These are phyloP conservation scores for Heteromurus nitidus DNA, from an alignment of 2,888 invertebrate genomes.

Conservation along the genomic window DNA sequence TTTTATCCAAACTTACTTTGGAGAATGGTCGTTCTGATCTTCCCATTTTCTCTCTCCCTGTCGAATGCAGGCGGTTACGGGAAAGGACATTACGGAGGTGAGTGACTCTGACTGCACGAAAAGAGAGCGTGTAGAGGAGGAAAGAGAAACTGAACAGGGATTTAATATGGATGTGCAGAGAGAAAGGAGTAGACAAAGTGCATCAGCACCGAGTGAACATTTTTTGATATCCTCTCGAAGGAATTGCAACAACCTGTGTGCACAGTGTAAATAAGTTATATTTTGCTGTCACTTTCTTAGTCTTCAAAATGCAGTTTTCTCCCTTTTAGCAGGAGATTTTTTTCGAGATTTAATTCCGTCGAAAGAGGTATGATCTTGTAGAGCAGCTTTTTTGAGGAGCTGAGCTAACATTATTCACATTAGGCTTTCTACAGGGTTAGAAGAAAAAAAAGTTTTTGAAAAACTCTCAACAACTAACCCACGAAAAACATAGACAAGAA, in stretches of 20 bases:
- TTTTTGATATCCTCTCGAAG: background rate
- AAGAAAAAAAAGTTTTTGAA: too few relatives aligned
- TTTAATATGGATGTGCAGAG: background rate
- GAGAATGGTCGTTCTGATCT: too few relatives aligned
- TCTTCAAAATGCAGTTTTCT: background rate
- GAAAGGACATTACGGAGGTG: conserved; percentile 58
- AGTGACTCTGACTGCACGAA: conserved; percentile 22
- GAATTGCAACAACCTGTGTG: background rate
- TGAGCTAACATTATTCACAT: too few relatives aligned
- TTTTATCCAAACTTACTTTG: too few relatives aligned
- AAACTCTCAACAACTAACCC: too few relatives aligned
- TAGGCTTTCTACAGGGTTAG: too few relatives aligned
- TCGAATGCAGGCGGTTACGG: conserved; percentile 50
- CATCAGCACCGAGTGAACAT: conserved; percentile 17
- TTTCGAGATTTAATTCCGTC: too few relatives aligned
- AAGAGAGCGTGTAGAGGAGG: background rate
- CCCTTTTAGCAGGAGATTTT: background rate
- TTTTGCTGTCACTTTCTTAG: background rate
- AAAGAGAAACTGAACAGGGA: conserved; percentile 24
- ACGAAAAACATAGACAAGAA: too few relatives aligned
- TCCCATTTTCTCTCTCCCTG: background rate
- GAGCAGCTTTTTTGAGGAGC: too few relatives aligned
- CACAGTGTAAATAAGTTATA: background rate
- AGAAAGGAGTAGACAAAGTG: background rate
- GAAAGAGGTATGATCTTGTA: too few relatives aligned